Evolutionary conservation across 2,797 vertebrate genomes (phyloP).

Genomic region (Odontamblyopus lacepedii): DNA sequence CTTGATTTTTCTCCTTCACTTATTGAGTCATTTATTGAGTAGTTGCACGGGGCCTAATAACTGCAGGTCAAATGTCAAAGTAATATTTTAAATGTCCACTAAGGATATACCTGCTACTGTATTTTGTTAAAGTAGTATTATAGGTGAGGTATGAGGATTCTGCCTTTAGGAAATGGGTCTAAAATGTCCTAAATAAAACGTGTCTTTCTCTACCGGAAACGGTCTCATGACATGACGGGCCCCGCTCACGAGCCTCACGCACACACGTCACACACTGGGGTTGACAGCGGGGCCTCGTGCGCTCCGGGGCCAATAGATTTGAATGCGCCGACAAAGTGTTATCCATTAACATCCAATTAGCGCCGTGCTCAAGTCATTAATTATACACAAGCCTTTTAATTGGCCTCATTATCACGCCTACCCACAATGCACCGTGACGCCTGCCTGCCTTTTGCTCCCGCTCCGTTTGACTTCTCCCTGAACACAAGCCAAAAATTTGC

Average conservation of each 20-base stretch:
- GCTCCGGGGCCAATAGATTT: conserved; percentile 55
- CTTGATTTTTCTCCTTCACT: background rate
- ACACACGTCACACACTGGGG: too few relatives aligned
- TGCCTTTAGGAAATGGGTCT: background rate
- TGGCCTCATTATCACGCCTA: conserved; percentile 94
- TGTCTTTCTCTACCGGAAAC: background rate
- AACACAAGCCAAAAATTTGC: conserved; percentile 62
- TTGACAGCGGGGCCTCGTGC: conserved; percentile 17
- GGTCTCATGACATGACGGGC: background rate
- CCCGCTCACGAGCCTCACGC: background rate
- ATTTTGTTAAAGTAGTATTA: too few relatives aligned
- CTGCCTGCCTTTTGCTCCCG: conserved; percentile 84
- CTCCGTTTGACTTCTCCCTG: conserved; percentile 77
- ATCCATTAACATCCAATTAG: conserved; percentile 99
- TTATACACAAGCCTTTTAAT: conserved; percentile 96
- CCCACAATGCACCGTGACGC: conserved; percentile 89
- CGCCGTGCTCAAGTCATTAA: conserved; percentile 91
- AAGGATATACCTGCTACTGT: background rate
- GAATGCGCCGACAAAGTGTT: conserved; percentile 77
- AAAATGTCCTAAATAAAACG: background rate
- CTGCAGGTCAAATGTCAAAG: background rate
- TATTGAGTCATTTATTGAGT: background rate
- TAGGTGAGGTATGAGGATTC: background rate
- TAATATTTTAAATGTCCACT: background rate
- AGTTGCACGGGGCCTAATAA: background rate